Evolutionary conservation across 2,113 vertebrate species (phyloP).

Genomic region (Elgaria multicarinata): DNA sequence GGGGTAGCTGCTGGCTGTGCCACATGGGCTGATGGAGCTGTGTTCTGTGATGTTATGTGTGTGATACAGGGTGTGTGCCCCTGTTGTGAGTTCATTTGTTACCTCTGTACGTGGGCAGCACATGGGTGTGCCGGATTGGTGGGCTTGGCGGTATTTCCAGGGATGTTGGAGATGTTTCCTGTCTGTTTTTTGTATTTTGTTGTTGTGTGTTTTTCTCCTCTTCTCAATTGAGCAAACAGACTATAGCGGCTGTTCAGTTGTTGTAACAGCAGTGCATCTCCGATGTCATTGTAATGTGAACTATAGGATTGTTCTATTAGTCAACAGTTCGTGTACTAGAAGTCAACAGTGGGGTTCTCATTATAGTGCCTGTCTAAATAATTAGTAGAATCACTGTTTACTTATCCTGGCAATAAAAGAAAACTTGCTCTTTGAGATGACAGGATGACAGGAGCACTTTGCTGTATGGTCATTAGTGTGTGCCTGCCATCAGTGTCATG

Average conservation of each 20-base stretch:
- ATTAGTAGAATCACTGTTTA: constrained; percentile 74
- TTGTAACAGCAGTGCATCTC: not conserved
- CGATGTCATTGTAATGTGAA: not conserved
- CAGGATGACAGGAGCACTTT: constrained; percentile 77
- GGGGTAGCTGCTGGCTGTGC: not conserved
- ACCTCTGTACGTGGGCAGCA: not conserved
- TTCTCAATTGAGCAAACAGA: not conserved
- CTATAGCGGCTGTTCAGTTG: not conserved
- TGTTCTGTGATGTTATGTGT: not conserved
- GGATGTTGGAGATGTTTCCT: not conserved
- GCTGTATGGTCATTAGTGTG: constrained; percentile 74
- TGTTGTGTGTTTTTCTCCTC: not conserved
- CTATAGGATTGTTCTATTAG: constrained; percentile 47
- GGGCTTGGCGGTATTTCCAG: not conserved
- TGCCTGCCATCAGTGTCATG: constrained; percentile 72
- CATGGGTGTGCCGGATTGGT: not conserved
- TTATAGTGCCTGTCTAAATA: constrained; percentile 78
- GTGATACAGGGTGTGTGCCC: not conserved
- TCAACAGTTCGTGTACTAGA: constrained; percentile 61
- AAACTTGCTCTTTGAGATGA: constrained; percentile 63
- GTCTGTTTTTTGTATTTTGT: not conserved
- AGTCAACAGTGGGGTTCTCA: constrained; percentile 75
- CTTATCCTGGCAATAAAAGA: constrained; percentile 60
- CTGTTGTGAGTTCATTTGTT: not conserved
- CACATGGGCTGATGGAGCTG: too few species aligned